phyloP scores from a whole-genome alignment of 2,113 vertebrate genomes.

The Tachuris rubrigastra region DNA sequence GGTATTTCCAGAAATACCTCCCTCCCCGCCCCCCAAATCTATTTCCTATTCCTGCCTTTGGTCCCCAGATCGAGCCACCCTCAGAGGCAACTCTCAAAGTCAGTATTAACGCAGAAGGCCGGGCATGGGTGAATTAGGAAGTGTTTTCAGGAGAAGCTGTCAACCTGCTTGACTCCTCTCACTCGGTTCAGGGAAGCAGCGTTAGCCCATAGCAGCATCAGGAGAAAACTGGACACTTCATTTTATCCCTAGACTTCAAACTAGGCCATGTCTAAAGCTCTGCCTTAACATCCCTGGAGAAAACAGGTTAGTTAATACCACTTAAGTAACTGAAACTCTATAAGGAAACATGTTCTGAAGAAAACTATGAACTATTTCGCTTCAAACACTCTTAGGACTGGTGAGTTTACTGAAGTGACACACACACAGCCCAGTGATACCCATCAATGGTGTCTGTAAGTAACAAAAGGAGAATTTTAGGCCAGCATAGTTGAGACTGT shows the following conservation, averaged over 20 bases:
- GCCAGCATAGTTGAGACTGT: neutral
- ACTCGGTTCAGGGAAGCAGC: neutral
- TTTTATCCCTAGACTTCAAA: constrained; percentile 33
- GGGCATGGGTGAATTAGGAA: neutral
- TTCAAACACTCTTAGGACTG: neutral
- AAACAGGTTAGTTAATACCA: neutral
- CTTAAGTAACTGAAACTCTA: constrained; percentile 16
- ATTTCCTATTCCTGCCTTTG: neutral
- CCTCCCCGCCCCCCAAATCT: neutral
- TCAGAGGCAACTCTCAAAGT: neutral
- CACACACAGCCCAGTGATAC: neutral
- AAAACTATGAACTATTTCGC: neutral
- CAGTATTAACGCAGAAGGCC: neutral
- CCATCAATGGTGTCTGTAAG: neutral
- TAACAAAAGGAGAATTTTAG: neutral
- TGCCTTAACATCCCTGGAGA: constrained; percentile 18
- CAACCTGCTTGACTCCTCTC: neutral
- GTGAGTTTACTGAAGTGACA: neutral
- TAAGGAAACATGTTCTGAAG: neutral
- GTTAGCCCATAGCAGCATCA: constrained; percentile 42
- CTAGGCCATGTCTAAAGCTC: constrained; percentile 48
- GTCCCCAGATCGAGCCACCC: neutral
- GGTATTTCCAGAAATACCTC: neutral
- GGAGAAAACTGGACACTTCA: constrained; percentile 39
- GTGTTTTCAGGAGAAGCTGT: neutral